Base-by-base conservation (phyloP, 2,888 invertebrate species). In the Seira sanloemensis region DNA sequence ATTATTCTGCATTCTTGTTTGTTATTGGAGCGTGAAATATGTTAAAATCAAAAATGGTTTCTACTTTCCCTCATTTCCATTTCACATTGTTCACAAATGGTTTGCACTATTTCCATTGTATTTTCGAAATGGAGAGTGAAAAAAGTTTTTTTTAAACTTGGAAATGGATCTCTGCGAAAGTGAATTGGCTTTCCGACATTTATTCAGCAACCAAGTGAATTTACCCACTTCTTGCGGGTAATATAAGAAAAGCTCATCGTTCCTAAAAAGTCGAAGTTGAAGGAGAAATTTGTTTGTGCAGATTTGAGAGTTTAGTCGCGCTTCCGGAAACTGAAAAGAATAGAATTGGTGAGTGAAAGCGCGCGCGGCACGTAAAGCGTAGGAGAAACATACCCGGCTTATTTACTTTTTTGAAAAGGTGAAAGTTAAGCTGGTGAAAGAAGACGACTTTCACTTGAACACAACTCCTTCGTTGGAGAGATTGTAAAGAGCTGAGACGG, bases 291-390 rank as follows among this genome's bases (percentile, higher is more conserved):
- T 37, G n/a, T n/a, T n/a, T n/a, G 37, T 37, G 37, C 12, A 18
- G n/a, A n/a, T 58, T 46, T 27, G 66, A 66, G 66, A 76, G 67
- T 76, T 24, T 50, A 76, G 68, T 50, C 24, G 23, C 37, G 75
- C 76, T 74, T 74, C 76, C 76, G 68, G 76, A 76, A 54, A 67
- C 67, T 76, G 76, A 24, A 67, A 37, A 54, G 66, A 67, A 76
- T 67, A 50, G 74, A 72, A 23, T 27, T 37, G 26, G 12, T 12
- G 37, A 4, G 37, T 37, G 37, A 7, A 7, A 7, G 37, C 37
- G n/a, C n/a, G 37, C 12, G 12, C 4, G 37, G 4, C 37, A 37
- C 37, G 12, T 37, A 37, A 37, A 7, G 37, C 12, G 37, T 12
- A 37, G 12, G 37, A 37, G 4, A 12, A 37, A 37, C 37, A 37